Conservation (phyloP, 2,888 invertebrate genomes). For the Argyra leucocephala region DNA sequence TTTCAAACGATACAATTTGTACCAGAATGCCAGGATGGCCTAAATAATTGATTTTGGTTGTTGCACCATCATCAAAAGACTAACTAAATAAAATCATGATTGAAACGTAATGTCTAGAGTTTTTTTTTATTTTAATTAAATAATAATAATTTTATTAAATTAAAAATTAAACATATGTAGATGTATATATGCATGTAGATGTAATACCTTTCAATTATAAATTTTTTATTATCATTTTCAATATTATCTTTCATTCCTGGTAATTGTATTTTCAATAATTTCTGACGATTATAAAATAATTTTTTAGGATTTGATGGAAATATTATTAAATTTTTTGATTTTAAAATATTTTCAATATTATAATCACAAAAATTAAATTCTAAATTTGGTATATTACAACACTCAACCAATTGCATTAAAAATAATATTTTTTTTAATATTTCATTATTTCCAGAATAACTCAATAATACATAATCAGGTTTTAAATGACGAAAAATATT, state of each 20-base stretch:
- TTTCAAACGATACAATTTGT: no score
- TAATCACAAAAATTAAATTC: no score
- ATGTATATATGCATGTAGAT: no score
- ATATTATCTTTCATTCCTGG: slow-evolving; percentile 22
- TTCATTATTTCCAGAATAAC: not conserved
- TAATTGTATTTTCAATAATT: slow-evolving; percentile 21
- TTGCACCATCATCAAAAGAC: no score
- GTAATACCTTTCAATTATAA: not conserved
- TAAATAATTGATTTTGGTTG: no score
- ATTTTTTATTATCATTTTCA: slow-evolving; percentile 13
- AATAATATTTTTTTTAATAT: not conserved
- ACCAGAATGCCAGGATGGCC: no score
- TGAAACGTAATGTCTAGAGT: no score
- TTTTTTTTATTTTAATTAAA: no score
- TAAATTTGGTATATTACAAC: no score
- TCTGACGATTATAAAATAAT: slow-evolving; percentile 17
- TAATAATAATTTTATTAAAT: no score
- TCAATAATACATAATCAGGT: slow-evolving; percentile 20
- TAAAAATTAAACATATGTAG: no score
- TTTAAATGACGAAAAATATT: slow-evolving; percentile 24
- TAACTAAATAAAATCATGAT: no score
- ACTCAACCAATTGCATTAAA: not conserved
- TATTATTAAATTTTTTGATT: slow-evolving; percentile 20
- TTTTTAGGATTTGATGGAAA: slow-evolving; percentile 21
- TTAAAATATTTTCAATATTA: not conserved